Conservation (phyloP, 2,888 invertebrate species). For the Micoletzkya japonica region DNA sequence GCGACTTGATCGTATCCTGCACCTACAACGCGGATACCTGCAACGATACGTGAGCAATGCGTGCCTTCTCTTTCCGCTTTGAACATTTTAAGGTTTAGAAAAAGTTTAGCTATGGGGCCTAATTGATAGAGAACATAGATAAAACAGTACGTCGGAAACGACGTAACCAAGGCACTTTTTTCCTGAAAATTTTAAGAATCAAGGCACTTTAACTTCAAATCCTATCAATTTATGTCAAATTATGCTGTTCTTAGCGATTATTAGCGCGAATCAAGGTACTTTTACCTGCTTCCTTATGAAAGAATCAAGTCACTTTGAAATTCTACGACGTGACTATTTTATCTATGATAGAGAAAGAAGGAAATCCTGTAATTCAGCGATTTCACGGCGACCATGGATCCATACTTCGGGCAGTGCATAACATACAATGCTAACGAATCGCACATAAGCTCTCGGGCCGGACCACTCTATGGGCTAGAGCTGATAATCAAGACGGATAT, state of each 20-base stretch:
- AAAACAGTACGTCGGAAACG: not conserved
- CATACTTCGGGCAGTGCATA: conserved; percentile 8
- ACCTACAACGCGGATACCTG: conserved; percentile 58
- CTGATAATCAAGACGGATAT: conserved; percentile 35
- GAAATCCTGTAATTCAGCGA: not conserved
- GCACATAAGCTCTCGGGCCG: conserved; percentile 36
- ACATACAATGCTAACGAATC: conserved; percentile 3
- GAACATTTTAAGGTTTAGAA: not conserved
- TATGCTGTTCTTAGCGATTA: too few species aligned
- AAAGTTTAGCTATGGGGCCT: not conserved
- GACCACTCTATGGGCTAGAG: conserved; percentile 62
- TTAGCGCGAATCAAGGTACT: too few species aligned
- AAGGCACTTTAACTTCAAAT: too few species aligned
- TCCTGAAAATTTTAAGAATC: not conserved
- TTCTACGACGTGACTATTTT: too few species aligned
- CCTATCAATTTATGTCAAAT: too few species aligned
- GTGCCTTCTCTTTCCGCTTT: not conserved
- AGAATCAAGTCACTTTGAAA: too few species aligned
- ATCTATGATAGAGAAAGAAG: not conserved
- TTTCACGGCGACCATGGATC: not conserved
- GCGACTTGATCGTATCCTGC: conserved; percentile 58
- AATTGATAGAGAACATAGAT: not conserved
- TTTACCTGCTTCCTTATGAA: too few species aligned
- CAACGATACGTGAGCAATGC: conserved; percentile 43
- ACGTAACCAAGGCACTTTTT: too few species aligned